Evolutionary conservation across 2,888 invertebrate species (phyloP).

Genomic region (Norana najaformis): DNA sequence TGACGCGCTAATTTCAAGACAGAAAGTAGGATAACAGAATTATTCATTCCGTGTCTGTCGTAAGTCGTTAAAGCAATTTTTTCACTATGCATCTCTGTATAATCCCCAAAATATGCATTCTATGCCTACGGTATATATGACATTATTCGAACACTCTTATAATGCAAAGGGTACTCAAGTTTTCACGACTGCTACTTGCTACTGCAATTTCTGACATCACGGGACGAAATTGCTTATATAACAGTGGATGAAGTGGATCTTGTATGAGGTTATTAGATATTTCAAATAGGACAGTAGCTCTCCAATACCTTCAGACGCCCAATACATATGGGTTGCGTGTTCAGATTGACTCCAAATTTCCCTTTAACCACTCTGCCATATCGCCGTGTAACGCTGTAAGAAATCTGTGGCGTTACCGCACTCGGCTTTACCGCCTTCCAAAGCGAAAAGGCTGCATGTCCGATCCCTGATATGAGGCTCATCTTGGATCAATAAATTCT

Average conservation of each 20-base stretch:
- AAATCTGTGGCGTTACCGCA: background rate
- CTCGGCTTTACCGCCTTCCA: background rate
- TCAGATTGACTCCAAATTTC: background rate
- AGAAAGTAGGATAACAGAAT: too few species aligned
- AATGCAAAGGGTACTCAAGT: background rate
- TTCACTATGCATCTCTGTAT: too few species aligned
- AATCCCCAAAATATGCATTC: too few species aligned
- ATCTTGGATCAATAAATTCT: background rate
- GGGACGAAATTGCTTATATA: background rate
- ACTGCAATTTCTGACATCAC: background rate
- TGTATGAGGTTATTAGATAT: background rate
- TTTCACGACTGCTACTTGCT: background rate
- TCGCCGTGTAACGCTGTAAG: background rate
- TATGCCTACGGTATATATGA: too few species aligned
- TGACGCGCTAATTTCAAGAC: too few species aligned
- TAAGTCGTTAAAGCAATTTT: too few species aligned
- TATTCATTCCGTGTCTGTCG: too few species aligned
- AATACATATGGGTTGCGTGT: background rate
- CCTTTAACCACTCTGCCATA: background rate
- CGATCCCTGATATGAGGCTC: background rate
- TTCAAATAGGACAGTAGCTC: background rate
- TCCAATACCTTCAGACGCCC: background rate
- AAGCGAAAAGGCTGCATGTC: background rate
- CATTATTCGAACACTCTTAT: background rate
- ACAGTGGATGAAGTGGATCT: background rate